Conservation (phyloP, 2,888 invertebrate species). For the Caradrina kadenii region DNA sequence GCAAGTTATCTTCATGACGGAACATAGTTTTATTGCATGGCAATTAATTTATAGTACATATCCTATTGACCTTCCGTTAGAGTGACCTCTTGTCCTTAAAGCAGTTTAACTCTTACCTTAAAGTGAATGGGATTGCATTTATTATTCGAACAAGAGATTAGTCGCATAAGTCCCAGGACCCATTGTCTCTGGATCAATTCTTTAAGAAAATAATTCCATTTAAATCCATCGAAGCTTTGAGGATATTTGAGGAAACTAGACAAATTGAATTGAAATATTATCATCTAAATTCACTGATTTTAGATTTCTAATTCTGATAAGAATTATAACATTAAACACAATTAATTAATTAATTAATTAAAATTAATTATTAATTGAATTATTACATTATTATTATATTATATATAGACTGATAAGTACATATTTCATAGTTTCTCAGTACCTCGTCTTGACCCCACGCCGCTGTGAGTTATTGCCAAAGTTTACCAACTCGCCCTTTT, state of each 20-base stretch:
- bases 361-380: too few species aligned
- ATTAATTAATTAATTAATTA: too few species aligned
- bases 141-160: slow-evolving; percentile 30
- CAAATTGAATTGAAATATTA: slow-evolving; percentile 19
- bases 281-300: slow-evolving; percentile 14
- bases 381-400: too few species aligned
- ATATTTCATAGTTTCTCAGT: neutral
- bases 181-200: slow-evolving; percentile 17
- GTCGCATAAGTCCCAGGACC: neutral
- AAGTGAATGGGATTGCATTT: slow-evolving; percentile 21
- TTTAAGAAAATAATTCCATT: slow-evolving; percentile 26
- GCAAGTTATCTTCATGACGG: neutral
- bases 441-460: neutral
- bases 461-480: neutral
- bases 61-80: neutral
- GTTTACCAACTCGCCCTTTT: slow-evolving; percentile 17
- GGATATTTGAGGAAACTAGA: slow-evolving; percentile 3
- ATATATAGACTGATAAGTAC: too few species aligned
- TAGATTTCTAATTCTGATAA: slow-evolving; percentile 11
- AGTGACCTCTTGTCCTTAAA: neutral
- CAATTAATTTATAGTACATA: neutral
- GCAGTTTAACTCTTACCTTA: slow-evolving; percentile 3
- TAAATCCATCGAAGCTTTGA: slow-evolving; percentile 27
- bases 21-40: neutral
- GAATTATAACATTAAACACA: too few species aligned